Evolutionary conservation across 2,888 invertebrate species (phyloP), one percentile per base, ranked within the genome.

Genomic region (Crematogaster levior): DNA sequence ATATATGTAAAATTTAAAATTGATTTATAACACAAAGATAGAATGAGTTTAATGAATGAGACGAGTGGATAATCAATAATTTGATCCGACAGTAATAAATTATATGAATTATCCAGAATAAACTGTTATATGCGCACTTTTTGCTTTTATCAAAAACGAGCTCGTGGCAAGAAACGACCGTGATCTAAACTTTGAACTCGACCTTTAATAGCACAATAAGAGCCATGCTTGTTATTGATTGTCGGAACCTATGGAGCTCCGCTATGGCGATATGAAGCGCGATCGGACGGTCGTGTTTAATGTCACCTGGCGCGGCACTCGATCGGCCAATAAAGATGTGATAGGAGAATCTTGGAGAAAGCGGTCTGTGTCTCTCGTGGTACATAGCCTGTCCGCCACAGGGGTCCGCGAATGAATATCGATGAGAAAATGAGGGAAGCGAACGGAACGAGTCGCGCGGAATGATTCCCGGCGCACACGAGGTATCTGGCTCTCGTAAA

Each of bases 271-370:
- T 73, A 24, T 34, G 68, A 87, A 86, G 85, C 77, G 89, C 89
- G 88, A 88, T 82, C 72, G 81, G 66, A 48, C 85, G 83, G 88
- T 84, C 87, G 84, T 84, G 81, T 81, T 87, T 87, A 90, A 89
- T 90, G 89, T 86, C 90, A 89, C 84, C 77, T 68, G 53, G 77
- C 82, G 87, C 79, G 84, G 82, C 37, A 70, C 83, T 60, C 84
- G 90, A 90, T 89, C 86, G 82, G 74, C 89, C 89, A 89, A 89
- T 86, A 86, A 90, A 90, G 88, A 88, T 87, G 88, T 87, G 85
- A 91, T 88, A 88, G 86, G 86, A 85, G 90, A 87, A 86, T 90
- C 90, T 66, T 81, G 91, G 91, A 90, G 91, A 91, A 91, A 91
- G 91, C 91, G 81, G 86, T 84, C 84, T 84, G 83, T 79, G 82